Percentiles rank a stretch among this genome's conserved stretches.
phyloP scores from a whole-genome alignment of 2,888 invertebrate species.

The Iselma pallidipennis region DNA sequence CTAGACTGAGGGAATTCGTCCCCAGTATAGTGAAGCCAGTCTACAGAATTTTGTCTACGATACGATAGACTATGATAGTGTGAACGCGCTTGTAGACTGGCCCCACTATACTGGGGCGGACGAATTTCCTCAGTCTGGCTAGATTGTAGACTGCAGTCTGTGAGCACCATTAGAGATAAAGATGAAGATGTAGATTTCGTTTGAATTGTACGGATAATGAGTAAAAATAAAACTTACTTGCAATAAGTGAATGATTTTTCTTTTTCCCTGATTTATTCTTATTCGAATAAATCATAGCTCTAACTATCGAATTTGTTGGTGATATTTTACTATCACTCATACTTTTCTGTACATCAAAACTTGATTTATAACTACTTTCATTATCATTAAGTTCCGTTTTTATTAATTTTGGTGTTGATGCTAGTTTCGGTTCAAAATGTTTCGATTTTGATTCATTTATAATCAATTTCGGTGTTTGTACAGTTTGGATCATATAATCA shows the following conservation, averaged over 20 bases:
- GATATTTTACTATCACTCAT: slow-evolving; percentile 53
- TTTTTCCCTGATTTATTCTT: slow-evolving; percentile 70
- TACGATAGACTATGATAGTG: no score
- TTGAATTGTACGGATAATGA: slow-evolving; percentile 3
- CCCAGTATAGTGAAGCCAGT: no score
- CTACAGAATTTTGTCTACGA: no score
- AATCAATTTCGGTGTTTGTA: slow-evolving; percentile 12
- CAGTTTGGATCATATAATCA: neutral
- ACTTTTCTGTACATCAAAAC: slow-evolving; percentile 42
- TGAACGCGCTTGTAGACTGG: no score
- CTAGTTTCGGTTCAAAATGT: slow-evolving; percentile 46
- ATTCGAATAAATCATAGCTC: slow-evolving; percentile 62
- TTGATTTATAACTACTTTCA: slow-evolving; percentile 29
- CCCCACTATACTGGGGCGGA: no score
- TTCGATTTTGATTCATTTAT: slow-evolving; percentile 29
- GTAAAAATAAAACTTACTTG: slow-evolving; percentile 62
- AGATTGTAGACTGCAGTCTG: no score
- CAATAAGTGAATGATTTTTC: slow-evolving; percentile 69
- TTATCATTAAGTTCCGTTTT: slow-evolving; percentile 33
- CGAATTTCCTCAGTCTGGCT: no score
- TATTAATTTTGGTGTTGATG: slow-evolving; percentile 45
- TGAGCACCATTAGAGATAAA: no score
- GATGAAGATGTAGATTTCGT: no score
- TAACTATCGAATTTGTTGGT: slow-evolving; percentile 58
- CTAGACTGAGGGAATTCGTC: no score